Evolutionary conservation across 2,113 vertebrate genomes (phyloP).

Genomic region (Sylvilagus bachmani): DNA sequence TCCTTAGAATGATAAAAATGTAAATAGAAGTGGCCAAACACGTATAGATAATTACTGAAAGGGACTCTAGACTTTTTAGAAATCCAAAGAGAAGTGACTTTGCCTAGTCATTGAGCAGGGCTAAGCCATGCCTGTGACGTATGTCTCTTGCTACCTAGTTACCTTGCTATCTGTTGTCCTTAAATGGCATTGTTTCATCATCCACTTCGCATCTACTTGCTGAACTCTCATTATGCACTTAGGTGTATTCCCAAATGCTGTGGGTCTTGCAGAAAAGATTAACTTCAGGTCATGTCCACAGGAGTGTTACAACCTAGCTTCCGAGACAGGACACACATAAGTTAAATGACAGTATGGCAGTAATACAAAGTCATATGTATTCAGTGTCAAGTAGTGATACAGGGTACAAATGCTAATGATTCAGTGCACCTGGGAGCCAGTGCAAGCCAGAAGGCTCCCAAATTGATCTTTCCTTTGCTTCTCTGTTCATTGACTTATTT

Average conservation of each 20-base stretch:
- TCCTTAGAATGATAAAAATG: too few species aligned
- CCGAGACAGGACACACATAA: background rate
- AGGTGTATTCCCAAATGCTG: conserved; percentile 2
- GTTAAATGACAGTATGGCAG: background rate
- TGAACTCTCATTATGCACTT: background rate
- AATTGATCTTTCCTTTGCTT: background rate
- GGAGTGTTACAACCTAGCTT: background rate
- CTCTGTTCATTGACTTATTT: conserved; percentile 39
- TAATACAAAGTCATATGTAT: background rate
- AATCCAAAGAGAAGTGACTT: background rate
- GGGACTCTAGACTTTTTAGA: conserved; percentile 18
- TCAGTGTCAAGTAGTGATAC: background rate
- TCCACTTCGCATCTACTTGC: background rate
- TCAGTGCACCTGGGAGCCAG: background rate
- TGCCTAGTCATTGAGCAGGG: conserved; percentile 18
- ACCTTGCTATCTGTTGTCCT: background rate
- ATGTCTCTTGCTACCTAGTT: conserved; percentile 15
- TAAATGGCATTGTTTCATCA: conserved; percentile 7
- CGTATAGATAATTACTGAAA: background rate
- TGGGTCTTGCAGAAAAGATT: background rate
- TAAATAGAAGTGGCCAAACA: too few species aligned
- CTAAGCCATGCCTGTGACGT: background rate
- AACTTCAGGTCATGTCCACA: background rate
- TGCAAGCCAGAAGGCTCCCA: background rate
- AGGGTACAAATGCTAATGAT: background rate